Percentiles rank a stretch among this genome's conserved stretches.
phyloP scores from a whole-genome alignment of 2,888 invertebrate genomes.

The Cataglyphis cursor region DNA sequence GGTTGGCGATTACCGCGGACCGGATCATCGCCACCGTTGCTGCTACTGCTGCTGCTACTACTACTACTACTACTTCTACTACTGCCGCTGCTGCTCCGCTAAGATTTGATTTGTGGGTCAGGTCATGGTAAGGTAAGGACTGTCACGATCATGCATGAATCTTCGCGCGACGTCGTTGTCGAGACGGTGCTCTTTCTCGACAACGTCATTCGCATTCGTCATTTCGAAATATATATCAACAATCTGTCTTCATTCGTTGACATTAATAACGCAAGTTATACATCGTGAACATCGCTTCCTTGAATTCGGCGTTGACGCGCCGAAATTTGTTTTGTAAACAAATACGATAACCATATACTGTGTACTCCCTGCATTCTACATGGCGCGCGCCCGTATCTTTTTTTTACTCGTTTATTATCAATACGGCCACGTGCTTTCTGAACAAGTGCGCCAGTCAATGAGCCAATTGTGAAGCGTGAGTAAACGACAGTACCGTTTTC shows the following conservation, averaged over 20 bases:
- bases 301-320: not conserved
- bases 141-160: slow-evolving; percentile 35
- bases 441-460: slow-evolving; percentile 42
- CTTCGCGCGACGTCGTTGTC: not conserved
- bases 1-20: slow-evolving; percentile 64
- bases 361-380: not conserved
- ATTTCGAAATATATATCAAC: not conserved
- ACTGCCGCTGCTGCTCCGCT: slow-evolving; percentile 46
- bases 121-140: slow-evolving; percentile 84
- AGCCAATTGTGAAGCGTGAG: slow-evolving; percentile 34
- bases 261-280: not conserved
- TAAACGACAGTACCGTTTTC: not conserved
- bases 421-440: slow-evolving; percentile 41
- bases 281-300: not conserved
- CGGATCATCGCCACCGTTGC: not conserved
- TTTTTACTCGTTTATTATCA: slow-evolving; percentile 27
- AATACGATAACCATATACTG: not conserved
- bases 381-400: not conserved
- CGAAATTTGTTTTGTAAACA: not conserved
- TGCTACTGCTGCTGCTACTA: not conserved
- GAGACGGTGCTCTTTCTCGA: not conserved
- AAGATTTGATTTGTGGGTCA: slow-evolving; percentile 77
- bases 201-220: not conserved
- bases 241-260: not conserved
- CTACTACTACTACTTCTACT: not conserved